phyloP scores from a whole-genome alignment of 2,888 invertebrate species.

The Cerastis leucographa region DNA sequence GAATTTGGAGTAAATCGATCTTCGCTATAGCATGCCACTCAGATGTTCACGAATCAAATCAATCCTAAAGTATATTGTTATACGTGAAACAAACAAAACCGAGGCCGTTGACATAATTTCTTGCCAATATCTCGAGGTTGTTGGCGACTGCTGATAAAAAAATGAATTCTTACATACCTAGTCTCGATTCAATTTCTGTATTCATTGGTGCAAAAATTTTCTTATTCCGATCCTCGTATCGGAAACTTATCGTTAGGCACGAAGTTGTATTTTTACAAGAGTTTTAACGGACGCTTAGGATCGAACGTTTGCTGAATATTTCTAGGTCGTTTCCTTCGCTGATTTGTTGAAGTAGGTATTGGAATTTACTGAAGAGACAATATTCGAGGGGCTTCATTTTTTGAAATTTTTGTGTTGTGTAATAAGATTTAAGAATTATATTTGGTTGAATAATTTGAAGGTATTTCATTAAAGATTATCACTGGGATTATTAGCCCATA shows the following conservation, averaged over 20 bases:
- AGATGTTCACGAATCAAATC: constrained; percentile 35
- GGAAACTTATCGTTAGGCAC: constrained; percentile 57
- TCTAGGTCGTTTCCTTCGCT: constrained; percentile 45
- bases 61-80: constrained; percentile 37
- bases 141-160: constrained; percentile 53
- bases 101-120: constrained; percentile 44
- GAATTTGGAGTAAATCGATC: constrained; percentile 16
- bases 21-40: constrained; percentile 30
- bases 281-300: constrained; percentile 55
- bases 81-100: constrained; percentile 34
- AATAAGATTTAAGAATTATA: background rate
- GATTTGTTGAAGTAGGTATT: constrained; percentile 55
- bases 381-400: background rate
- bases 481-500: background rate
- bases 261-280: constrained; percentile 60
- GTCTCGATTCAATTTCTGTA: constrained; percentile 75
- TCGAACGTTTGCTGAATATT: constrained; percentile 54
- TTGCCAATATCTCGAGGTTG: constrained; percentile 41
- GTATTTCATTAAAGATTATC: background rate
- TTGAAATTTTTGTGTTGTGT: background rate
- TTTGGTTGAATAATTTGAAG: background rate
- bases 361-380: constrained; percentile 7
- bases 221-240: constrained; percentile 61
- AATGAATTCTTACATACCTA: constrained; percentile 56
- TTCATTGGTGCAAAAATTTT: constrained; percentile 76